Base-by-base conservation (phyloP, 2,113 vertebrate genomes). In the Mus spicilegus region DNA sequence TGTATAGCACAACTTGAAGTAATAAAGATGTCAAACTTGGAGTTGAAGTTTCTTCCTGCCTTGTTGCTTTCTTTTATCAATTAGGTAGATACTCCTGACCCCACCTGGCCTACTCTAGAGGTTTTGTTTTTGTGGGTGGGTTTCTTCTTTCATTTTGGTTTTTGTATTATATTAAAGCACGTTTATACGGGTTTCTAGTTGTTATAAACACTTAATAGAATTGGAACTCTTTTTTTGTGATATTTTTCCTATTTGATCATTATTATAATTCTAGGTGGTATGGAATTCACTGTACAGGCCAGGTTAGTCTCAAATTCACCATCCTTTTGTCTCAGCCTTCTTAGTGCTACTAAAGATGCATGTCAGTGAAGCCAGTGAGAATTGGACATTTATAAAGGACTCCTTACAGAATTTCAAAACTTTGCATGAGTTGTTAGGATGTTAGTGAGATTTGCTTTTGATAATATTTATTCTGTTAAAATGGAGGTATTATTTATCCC, bases 401-500 rank as follows among this genome's bases (percentile, higher is more conserved):
- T 91, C 61, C 20, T 58, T 39, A 39, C 6, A 82, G 70, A 61
- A 86, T 54, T 3, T 63, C 13, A 93, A 63, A 86, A 86, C 17
- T 75, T 72, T n/a, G 10, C 5, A 16, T 82, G 46, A 85, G 20
- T 91, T 36, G 72, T 42, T 84, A 63, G 56, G 56, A 0, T 90
- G 28, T 76, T 33, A 76, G 2, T 92, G 61, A 73, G 13, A 39
- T 89, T 90, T 58, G 69, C 75, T 46, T 76, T 92, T 94, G 58
- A 69, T 19, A 87, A 30, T 93, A 91, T 63, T 76, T n/a, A 56
- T 61, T 90, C 39, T 94, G 24, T 92, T 93, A 56, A 94, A 87
- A 70, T 75, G 58, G 39, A 81, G 6, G 28, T 81, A 2, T 54
- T 90, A 58, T 86, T 96, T 92, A 42, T 91, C 58, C 14, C 26